These are phyloP conservation scores for Notoglanidium macrostoma DNA, from an alignment of 2,797 vertebrate species.

Conservation along the genomic window DNA sequence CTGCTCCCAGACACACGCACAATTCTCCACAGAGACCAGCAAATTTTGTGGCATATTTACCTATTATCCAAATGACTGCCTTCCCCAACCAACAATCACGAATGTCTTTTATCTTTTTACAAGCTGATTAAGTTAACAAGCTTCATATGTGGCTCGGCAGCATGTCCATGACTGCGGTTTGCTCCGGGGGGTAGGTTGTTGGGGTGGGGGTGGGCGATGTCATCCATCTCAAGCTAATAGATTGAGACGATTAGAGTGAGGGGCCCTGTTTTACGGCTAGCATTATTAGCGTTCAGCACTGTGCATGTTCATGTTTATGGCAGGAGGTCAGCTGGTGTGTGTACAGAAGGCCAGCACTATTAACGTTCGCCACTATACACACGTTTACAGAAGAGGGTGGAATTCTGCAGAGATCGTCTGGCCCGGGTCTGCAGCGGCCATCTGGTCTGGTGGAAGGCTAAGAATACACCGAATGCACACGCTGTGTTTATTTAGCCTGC, in stretches of 20 bases:
- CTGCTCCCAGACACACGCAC: slow-evolving; percentile 27
- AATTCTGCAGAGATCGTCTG: slow-evolving; percentile 8
- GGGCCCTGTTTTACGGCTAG: slow-evolving; percentile 48
- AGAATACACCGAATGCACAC: slow-evolving; percentile 40
- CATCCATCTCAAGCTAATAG: slow-evolving; percentile 57
- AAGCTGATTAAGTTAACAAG: slow-evolving; percentile 82
- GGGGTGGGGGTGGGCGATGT: slow-evolving; percentile 35
- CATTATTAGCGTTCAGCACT: slow-evolving; percentile 52
- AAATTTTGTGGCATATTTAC: slow-evolving; percentile 77
- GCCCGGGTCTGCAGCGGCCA: slow-evolving; percentile 39
- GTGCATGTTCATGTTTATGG: slow-evolving; percentile 24
- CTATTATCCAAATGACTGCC: slow-evolving; percentile 83
- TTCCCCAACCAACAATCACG: slow-evolving; percentile 81
- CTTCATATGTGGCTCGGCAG: slow-evolving; percentile 72
- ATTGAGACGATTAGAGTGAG: slow-evolving; percentile 52
- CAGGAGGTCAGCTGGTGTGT: slow-evolving; percentile 29
- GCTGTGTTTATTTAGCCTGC: slow-evolving; percentile 55
- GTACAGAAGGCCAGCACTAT: slow-evolving; percentile 17
- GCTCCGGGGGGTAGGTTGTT: slow-evolving; percentile 23
- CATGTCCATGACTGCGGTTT: slow-evolving; percentile 47
- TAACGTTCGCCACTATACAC: not conserved
- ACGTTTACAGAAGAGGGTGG: slow-evolving; percentile 29
- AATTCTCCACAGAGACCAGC: slow-evolving; percentile 57
- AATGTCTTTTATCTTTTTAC: slow-evolving; percentile 80
- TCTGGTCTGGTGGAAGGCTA: slow-evolving; percentile 49